phyloP scores from a whole-genome alignment of 2,797 vertebrate species.

The Rhabdophis nuchalis region DNA sequence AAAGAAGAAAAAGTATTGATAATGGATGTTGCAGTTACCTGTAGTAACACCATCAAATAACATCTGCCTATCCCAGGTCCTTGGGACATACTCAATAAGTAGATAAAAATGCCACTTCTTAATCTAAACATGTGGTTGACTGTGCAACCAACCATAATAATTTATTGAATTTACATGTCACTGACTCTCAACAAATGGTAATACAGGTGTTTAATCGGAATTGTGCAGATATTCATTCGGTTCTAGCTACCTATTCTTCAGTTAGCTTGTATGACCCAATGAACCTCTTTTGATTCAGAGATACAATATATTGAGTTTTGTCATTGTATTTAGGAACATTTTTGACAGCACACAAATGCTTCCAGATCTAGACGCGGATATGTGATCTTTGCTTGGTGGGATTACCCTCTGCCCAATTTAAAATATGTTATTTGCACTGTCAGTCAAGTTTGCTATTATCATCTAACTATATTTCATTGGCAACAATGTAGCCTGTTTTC shows the following conservation, averaged over 20 bases:
- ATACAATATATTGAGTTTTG: not conserved
- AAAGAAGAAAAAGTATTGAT: not conserved
- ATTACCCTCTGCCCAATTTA: not conserved
- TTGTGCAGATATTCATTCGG: not conserved
- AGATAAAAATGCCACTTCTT: not conserved
- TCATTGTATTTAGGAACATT: not conserved
- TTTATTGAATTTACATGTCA: not conserved
- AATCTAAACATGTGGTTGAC: not conserved
- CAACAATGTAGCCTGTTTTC: not conserved
- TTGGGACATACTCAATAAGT: not conserved
- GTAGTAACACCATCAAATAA: not conserved
- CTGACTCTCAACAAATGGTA: not conserved
- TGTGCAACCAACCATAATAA: not conserved
- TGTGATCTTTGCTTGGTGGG: not conserved
- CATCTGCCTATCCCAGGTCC: not conserved
- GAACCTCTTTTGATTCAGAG: not conserved
- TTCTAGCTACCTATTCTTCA: not conserved
- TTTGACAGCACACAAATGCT: not conserved
- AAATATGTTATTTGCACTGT: not conserved
- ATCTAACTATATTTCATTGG: not conserved
- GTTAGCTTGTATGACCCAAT: not conserved
- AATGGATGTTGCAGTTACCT: not conserved
- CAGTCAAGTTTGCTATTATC: not conserved
- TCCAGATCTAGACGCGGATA: not conserved
- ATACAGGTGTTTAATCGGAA: not conserved